These are phyloP conservation scores for Pecten maximus DNA, from an alignment of 2,888 invertebrate species.

Conservation along the genomic window DNA sequence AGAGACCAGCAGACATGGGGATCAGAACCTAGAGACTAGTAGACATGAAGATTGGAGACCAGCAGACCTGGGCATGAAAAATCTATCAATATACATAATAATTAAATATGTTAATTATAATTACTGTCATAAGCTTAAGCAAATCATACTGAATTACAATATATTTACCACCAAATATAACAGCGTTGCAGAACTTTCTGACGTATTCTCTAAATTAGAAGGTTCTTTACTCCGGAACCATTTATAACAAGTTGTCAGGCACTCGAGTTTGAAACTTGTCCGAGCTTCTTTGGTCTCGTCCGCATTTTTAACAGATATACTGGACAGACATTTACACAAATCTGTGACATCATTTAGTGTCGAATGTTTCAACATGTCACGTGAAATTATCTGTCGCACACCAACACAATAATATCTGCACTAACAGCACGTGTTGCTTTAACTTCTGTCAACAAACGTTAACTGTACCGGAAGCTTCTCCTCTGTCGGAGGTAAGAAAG, in stretches of 20 bases:
- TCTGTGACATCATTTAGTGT: background rate
- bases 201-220: background rate
- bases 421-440: background rate
- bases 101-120: background rate
- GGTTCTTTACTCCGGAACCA: background rate
- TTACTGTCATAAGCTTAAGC: background rate
- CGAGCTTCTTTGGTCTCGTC: background rate
- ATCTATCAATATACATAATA: too few relatives aligned
- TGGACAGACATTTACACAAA: background rate
- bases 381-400: background rate
- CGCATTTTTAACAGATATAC: background rate
- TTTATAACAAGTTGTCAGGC: background rate
- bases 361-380: background rate
- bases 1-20: too few relatives aligned
- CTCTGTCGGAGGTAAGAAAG: background rate
- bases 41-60: too few relatives aligned
- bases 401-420: background rate
- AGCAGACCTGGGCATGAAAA: too few relatives aligned
- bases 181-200: background rate
- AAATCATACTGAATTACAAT: background rate
- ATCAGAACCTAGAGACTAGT: too few relatives aligned
- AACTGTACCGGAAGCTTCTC: background rate
- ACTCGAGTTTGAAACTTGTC: background rate
- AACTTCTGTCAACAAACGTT: slow-evolving; percentile 21
- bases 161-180: background rate